phyloP scores from a whole-genome alignment of 2,113 vertebrate species.

The Puffinus mauretanicus region DNA sequence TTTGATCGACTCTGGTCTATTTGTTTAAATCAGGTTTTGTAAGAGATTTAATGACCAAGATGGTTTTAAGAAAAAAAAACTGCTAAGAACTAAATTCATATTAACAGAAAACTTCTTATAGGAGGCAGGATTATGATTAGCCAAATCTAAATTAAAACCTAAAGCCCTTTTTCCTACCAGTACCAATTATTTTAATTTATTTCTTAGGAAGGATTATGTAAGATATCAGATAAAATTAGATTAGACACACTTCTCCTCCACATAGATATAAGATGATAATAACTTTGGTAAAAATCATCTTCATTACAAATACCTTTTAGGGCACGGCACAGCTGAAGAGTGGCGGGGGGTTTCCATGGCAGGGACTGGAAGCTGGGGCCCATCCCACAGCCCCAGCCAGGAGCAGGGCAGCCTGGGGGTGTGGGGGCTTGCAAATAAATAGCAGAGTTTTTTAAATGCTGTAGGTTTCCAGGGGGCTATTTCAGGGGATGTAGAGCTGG shows the following conservation, averaged over 20 bases:
- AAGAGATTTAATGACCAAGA: not conserved
- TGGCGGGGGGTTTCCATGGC: accelerated
- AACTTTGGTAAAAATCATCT: conserved; percentile 1
- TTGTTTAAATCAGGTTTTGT: not conserved
- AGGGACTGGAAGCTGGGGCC: not conserved
- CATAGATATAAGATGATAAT: not conserved
- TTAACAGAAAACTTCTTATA: not conserved
- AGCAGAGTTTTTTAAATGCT: not conserved
- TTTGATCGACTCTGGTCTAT: not conserved
- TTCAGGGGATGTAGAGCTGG: not conserved
- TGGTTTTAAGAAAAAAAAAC: not conserved
- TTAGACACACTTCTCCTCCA: conserved; percentile 8
- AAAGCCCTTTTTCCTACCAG: not conserved
- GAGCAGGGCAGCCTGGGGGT: accelerated
- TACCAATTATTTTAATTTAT: conserved; percentile 49
- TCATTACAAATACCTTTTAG: not conserved
- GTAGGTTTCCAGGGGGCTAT: not conserved
- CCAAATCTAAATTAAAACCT: conserved; percentile 54
- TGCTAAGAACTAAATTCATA: not conserved
- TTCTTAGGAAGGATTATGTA: conserved; percentile 53
- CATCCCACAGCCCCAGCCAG: accelerated
- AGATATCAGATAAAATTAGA: conserved; percentile 46
- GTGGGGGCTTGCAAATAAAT: not conserved
- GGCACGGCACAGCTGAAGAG: not conserved
- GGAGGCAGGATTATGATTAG: conserved; percentile 38